A percentile compares a stretch with the other conserved stretches of the same genome.
phyloP scores from a whole-genome alignment of 2,797 vertebrate genomes.

The Cossypha caffra region DNA sequence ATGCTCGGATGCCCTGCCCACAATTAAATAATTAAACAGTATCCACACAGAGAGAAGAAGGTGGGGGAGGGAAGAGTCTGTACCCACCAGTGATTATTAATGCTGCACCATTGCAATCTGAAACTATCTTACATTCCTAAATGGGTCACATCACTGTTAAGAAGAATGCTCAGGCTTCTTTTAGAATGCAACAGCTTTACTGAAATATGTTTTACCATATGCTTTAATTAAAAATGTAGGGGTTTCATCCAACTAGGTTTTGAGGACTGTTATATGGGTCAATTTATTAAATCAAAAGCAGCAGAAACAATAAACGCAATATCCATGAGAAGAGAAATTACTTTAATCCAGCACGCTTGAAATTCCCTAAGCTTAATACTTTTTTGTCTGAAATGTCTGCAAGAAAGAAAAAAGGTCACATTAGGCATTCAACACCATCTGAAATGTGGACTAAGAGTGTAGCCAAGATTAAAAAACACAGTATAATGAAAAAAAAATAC shows the following conservation, averaged over 20 bases:
- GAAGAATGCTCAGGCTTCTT: constrained; percentile 17
- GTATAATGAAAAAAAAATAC: background rate
- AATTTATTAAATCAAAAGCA: constrained; percentile 18
- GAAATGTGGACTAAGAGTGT: background rate
- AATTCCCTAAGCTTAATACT: background rate
- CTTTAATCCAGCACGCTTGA: background rate
- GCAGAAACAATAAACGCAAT: background rate
- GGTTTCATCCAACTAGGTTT: constrained; percentile 8
- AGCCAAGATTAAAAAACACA: background rate
- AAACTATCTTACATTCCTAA: background rate
- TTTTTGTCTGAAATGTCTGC: background rate
- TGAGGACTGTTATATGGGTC: background rate
- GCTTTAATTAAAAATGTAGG: constrained; percentile 48
- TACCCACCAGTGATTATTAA: background rate
- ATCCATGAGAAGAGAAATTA: background rate
- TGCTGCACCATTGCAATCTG: background rate
- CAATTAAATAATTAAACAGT: background rate
- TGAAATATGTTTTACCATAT: constrained; percentile 57
- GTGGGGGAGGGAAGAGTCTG: background rate
- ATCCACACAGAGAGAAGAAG: background rate
- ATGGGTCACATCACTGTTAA: constrained; percentile 6
- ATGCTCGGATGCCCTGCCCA: background rate
- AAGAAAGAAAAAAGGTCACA: background rate
- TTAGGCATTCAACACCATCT: background rate
- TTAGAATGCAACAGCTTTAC: constrained; percentile 38